These are phyloP conservation scores for Microplitis manilae DNA, from an alignment of 2,888 invertebrate genomes.

Conservation along the genomic window DNA sequence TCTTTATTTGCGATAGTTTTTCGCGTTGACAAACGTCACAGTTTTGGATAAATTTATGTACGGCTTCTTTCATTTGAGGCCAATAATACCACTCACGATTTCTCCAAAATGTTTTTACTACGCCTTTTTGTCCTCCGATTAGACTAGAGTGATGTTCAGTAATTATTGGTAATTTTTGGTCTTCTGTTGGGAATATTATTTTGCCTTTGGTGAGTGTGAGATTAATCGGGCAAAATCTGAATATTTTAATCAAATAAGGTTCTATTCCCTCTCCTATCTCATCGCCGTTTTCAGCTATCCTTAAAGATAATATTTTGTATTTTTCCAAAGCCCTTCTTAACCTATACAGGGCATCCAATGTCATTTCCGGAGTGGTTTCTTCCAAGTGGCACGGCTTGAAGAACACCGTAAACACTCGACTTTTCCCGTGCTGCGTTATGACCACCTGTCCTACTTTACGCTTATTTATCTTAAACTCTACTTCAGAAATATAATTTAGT, in stretches of 20 bases:
- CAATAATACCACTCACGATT: conserved; percentile 46
- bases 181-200: neutral
- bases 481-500: neutral
- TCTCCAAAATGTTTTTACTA: conserved; percentile 44
- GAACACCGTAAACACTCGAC: conserved; percentile 10
- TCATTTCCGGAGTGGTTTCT: neutral
- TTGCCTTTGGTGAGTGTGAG: conserved; percentile 29
- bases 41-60: conserved; percentile 41
- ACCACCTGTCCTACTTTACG: neutral
- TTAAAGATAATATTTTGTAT: neutral
- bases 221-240: neutral
- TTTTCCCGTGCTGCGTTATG: neutral
- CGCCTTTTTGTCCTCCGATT: conserved; percentile 51
- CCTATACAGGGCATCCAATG: neutral
- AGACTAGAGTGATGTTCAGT: conserved; percentile 42
- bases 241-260: too few species aligned
- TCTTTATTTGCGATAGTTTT: conserved; percentile 38
- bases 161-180: conserved; percentile 33
- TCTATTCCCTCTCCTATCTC: neutral
- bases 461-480: neutral
- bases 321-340: neutral
- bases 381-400: conserved; percentile 5
- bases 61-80: conserved; percentile 42
- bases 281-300: neutral
- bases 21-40: conserved; percentile 45